Evolutionary conservation across 2,888 invertebrate genomes (phyloP).

Genomic region (Eretmocerus hayati): DNA sequence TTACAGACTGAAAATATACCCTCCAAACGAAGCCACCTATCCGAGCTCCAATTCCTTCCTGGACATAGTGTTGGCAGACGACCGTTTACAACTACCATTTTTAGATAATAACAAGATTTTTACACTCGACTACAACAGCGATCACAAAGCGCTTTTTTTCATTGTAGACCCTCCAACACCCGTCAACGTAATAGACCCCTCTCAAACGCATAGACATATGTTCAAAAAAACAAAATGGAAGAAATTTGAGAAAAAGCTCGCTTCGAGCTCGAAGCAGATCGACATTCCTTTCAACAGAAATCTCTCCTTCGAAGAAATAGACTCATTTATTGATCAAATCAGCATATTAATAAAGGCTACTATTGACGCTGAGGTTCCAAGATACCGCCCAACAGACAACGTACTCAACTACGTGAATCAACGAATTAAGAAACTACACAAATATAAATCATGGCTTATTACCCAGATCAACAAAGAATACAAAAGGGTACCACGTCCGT

Average conservation of each 20-base stretch:
- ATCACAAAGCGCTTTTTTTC: not conserved
- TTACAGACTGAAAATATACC: not conserved
- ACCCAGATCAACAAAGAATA: not conserved
- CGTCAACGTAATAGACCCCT: not conserved
- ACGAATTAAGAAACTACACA: not conserved
- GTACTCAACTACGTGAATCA: not conserved
- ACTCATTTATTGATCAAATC: not conserved
- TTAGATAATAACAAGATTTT: not conserved
- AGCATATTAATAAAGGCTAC: not conserved
- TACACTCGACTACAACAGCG: not conserved
- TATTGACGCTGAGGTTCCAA: not conserved
- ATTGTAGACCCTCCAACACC: not conserved
- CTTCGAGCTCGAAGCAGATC: not conserved
- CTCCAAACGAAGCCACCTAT: not conserved
- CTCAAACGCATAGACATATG: not conserved
- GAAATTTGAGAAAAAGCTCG: not conserved
- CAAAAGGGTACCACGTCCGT: not conserved
- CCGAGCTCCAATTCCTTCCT: conserved; percentile 1
- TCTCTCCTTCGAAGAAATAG: not conserved
- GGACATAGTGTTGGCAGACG: conserved; percentile 1
- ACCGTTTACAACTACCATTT: not conserved
- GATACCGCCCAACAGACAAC: not conserved
- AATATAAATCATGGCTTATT: not conserved
- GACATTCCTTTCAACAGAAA: not conserved
- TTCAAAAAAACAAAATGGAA: conserved; percentile 8